phyloP scores from a whole-genome alignment of 2,888 invertebrate species.

The Beris chalybata region DNA sequence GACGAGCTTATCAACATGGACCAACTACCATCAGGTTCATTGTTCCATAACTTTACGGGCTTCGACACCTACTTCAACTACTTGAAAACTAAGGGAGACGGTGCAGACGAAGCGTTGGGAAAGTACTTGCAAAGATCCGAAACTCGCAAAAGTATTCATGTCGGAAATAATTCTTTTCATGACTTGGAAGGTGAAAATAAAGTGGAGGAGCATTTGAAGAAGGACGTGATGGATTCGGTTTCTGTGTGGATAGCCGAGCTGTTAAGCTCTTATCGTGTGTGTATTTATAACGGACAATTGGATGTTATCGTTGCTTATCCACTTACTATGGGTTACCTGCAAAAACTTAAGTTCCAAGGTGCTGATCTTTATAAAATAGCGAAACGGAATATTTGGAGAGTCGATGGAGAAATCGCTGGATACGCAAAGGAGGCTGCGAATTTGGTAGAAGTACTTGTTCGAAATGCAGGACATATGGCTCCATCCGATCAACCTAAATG shows the following conservation, averaged over 20 bases:
- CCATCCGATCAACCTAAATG: conserved; percentile 78
- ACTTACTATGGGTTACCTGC: conserved; percentile 76
- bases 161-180: conserved; percentile 76
- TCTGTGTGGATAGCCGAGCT: conserved; percentile 72
- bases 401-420: conserved; percentile 71
- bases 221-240: conserved; percentile 81
- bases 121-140: conserved; percentile 53
- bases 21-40: conserved; percentile 61
- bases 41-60: conserved; percentile 65
- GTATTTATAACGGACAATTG: conserved; percentile 87
- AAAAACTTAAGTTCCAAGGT: conserved; percentile 69
- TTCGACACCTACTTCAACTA: conserved; percentile 57
- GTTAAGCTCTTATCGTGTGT: conserved; percentile 67
- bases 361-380: conserved; percentile 68
- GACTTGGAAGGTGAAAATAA: conserved; percentile 53
- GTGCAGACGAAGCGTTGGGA: conserved; percentile 60
- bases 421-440: conserved; percentile 73
- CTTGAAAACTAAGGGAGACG: conserved; percentile 64
- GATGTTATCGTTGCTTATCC: conserved; percentile 92
- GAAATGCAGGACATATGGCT: conserved; percentile 83
- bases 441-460: conserved; percentile 72
- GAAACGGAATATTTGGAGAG: conserved; percentile 69
- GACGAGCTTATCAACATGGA: conserved; percentile 69
- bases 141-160: conserved; percentile 77
- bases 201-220: conserved; percentile 72